Evolutionary conservation across 2,888 invertebrate genomes (phyloP), one percentile per base, ranked within the genome.

Genomic region (Rutpela maculata): DNA sequence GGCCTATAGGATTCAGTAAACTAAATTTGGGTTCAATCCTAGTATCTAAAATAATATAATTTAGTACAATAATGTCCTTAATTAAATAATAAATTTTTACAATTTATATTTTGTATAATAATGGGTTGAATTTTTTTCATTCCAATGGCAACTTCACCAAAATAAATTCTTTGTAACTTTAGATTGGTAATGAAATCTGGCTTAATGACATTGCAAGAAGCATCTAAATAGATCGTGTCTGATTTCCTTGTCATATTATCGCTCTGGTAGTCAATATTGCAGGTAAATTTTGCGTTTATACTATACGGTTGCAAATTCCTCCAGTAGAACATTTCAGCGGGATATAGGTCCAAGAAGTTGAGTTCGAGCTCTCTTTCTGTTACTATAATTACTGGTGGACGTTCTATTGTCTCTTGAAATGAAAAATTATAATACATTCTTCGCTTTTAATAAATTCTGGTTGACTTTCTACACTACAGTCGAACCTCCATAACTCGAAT

Each of bases 311-410:
- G 59, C 65, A 85, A 57, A 70, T 63, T 80, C 60, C 83, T 80
- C 84, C 84, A 85, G 63, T 83, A 82, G 56, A 78, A 80, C 85
- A 85, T 85, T 79, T 85, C 85, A 1, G 84, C 84, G 12, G 84
- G 84, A 74, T 78, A 84, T 17, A 83, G 79, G 55, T 85, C 84
- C 15, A 79, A 68, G 67, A 80, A 77, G 43, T 73, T 65, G 22
- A 77, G 62, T 31, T 78, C 60, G 9, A 84, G 56, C 60, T 84
- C 84, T 31, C 76, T 74, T 17, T 84, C 84, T 17, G 78, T 75
- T 17, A 83, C 68, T 0, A 62, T 66, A 15, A 84, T 81, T 9
- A 73, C 72, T 15, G 76, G 55, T 11, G n/a, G n/a, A 6, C n/a
- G n/a, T n/a, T 76, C 26, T 11, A 38, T 50, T 35, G 15, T 59